Evolutionary conservation across 2,888 invertebrate genomes (phyloP).

Genomic region (Sarcophaga carnaria): DNA sequence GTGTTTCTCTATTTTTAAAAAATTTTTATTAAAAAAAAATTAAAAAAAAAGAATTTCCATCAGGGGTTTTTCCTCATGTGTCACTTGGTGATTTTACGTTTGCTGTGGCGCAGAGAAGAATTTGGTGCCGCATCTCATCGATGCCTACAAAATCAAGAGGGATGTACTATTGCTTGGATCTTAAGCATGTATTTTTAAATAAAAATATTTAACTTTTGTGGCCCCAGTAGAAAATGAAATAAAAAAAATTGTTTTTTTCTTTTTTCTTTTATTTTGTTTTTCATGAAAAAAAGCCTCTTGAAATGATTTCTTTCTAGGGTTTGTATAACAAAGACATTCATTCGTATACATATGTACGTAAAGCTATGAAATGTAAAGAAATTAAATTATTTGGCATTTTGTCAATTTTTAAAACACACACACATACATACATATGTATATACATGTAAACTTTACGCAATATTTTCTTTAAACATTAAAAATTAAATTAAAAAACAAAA

Average conservation of each 20-base stretch:
- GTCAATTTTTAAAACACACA: constrained; percentile 40
- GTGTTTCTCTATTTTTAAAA: not conserved
- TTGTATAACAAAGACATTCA: constrained; percentile 21
- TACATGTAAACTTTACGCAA: not conserved
- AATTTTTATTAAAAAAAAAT: too few species aligned
- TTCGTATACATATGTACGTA: constrained; percentile 26
- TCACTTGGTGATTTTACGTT: constrained; percentile 35
- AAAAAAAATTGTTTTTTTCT: not conserved
- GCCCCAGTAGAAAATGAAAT: constrained; percentile 16
- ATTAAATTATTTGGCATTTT: constrained; percentile 53
- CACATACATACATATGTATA: too few species aligned
- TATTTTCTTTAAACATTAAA: not conserved
- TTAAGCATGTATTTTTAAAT: constrained; percentile 29
- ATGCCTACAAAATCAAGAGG: not conserved
- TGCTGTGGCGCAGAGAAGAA: not conserved
- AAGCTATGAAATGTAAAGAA: not conserved
- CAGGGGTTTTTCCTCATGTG: constrained; percentile 50
- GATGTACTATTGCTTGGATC: not conserved
- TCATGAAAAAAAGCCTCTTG: too few species aligned
- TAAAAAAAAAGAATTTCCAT: not conserved
- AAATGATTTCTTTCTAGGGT: not conserved
- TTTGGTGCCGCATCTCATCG: constrained; percentile 4
- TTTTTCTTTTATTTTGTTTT: too few species aligned
- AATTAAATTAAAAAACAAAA: not conserved
- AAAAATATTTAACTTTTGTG: constrained; percentile 44